These are phyloP conservation scores for Xiphorhynchus erythropygius DNA, from an alignment of 2,797 vertebrate genomes.

Conservation along the genomic window DNA sequence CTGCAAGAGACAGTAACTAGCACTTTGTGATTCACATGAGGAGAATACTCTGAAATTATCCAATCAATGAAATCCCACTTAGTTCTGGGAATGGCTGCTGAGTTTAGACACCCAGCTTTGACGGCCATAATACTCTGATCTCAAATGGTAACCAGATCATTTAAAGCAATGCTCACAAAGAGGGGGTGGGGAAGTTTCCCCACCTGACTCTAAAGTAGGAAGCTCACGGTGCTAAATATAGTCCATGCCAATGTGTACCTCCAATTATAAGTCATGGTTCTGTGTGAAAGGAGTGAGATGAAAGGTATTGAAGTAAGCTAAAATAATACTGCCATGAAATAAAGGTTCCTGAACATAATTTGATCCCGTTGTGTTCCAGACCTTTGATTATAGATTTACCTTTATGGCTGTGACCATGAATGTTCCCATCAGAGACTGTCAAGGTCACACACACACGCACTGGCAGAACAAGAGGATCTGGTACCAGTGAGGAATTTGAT, in stretches of 20 bases:
- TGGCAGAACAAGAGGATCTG: neutral
- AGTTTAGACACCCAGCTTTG: neutral
- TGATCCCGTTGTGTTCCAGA: constrained; percentile 15
- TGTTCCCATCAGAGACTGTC: neutral
- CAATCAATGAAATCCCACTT: constrained; percentile 34
- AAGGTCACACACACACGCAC: neutral
- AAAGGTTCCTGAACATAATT: neutral
- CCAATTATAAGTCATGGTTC: neutral
- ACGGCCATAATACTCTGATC: constrained; percentile 1
- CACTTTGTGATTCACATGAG: constrained; percentile 19
- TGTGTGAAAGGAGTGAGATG: neutral
- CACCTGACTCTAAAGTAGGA: constrained; percentile 1
- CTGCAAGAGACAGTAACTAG: constrained; percentile 38
- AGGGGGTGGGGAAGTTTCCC: neutral
- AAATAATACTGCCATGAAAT: neutral
- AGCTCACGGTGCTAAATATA: constrained; percentile 15
- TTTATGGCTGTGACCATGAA: neutral
- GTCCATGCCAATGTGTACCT: neutral
- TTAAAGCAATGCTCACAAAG: neutral
- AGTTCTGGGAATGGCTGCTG: constrained; percentile 28
- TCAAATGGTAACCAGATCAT: neutral
- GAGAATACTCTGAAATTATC: constrained; percentile 57
- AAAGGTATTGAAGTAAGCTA: neutral
- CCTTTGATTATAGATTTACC: constrained; percentile 6
- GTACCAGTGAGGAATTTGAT: neutral